Evolutionary conservation across 2,888 invertebrate genomes (phyloP).

Genomic region (Pristionchus maxplancki): DNA sequence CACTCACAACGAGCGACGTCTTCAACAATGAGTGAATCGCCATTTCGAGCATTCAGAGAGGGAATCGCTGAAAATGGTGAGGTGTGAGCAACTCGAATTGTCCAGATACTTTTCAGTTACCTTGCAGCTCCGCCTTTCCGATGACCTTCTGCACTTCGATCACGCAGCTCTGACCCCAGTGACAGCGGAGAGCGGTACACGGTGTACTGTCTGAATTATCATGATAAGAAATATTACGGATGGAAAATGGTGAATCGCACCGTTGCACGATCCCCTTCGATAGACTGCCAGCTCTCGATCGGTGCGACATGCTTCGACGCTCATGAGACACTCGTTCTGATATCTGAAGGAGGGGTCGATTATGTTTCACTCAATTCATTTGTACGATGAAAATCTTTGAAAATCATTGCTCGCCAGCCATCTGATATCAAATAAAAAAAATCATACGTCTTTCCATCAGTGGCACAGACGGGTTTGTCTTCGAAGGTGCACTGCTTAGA

Average conservation of each 20-base stretch:
- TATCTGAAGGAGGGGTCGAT: conserved; percentile 64
- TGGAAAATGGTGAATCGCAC: conserved; percentile 46
- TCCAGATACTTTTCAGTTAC: too few species aligned
- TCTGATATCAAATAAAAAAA: too few species aligned
- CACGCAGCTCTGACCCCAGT: conserved; percentile 86
- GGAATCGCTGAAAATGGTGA: background rate
- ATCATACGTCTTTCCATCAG: conserved; percentile 80
- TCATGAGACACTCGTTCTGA: conserved; percentile 88
- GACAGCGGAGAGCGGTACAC: conserved; percentile 83
- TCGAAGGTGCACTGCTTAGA: conserved; percentile 86
- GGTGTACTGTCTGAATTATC: conserved; percentile 78
- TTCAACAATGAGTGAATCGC: background rate
- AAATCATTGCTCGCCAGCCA: too few species aligned
- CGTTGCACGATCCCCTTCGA: conserved; percentile 90
- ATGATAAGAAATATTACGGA: background rate
- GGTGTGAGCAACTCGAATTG: background rate
- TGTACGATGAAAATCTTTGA: background rate
- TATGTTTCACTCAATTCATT: background rate
- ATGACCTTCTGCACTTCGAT: conserved; percentile 75
- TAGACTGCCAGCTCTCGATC: conserved; percentile 86
- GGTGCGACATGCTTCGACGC: conserved; percentile 85
- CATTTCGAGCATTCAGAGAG: background rate
- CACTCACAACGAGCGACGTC: conserved; percentile 63
- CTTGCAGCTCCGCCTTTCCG: conserved; percentile 79
- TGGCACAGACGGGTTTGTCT: conserved; percentile 84